A percentile compares a stretch with the other conserved stretches of the same genome.
These are phyloP conservation scores for Hipposideros larvatus DNA, from an alignment of 2,797 vertebrate genomes.

Conservation along the genomic window DNA sequence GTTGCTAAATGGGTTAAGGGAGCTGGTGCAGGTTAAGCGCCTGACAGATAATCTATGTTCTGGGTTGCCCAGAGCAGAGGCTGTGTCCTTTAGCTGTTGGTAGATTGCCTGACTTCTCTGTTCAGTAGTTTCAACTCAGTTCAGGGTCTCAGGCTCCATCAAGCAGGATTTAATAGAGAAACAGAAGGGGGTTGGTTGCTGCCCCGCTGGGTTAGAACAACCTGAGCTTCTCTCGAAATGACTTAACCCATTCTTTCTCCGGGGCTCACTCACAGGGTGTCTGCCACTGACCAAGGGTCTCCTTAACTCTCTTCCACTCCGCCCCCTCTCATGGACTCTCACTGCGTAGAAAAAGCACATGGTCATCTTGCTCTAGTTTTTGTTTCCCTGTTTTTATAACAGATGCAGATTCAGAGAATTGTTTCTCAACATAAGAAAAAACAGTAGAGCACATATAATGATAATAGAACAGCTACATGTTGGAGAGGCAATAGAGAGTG, in stretches of 20 bases:
- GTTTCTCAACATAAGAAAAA: neutral
- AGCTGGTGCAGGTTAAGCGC: accelerated
- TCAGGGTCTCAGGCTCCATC: neutral
- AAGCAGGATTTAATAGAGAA: neutral
- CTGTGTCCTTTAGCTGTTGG: neutral
- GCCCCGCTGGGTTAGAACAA: neutral
- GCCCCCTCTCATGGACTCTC: neutral
- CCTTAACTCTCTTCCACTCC: neutral
- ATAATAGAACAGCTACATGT: neutral
- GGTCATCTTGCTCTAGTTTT: neutral
- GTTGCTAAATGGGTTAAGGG: neutral
- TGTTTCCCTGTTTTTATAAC: constrained; percentile 17
- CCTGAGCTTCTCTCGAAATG: neutral
- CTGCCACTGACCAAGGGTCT: neutral
- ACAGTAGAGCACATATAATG: neutral
- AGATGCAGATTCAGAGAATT: neutral
- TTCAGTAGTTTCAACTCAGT: neutral
- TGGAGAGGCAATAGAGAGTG: neutral
- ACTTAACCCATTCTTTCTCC: neutral
- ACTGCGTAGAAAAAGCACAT: neutral
- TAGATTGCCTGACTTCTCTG: neutral
- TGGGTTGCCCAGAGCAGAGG: neutral
- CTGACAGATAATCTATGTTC: neutral
- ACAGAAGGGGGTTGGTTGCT: neutral
- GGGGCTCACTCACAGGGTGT: neutral